These are phyloP conservation scores for Dicyrtomina minuta DNA, from an alignment of 2,888 invertebrate species.

Conservation along the genomic window DNA sequence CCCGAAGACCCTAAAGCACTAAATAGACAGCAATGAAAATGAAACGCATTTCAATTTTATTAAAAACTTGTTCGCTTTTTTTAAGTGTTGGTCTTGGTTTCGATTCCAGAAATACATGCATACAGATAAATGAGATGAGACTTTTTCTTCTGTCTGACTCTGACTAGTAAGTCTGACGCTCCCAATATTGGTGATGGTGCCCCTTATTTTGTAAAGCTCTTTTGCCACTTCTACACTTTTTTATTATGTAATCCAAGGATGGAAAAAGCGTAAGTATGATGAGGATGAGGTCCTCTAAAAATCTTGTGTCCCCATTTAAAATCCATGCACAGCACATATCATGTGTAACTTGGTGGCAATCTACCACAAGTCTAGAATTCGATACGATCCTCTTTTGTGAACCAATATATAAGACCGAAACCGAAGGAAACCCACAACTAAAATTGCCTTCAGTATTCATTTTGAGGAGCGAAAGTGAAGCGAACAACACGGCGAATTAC, in stretches of 20 bases:
- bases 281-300: not conserved
- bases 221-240: too few species aligned
- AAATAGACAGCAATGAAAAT: conserved; percentile 16
- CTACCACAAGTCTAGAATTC: too few species aligned
- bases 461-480: too few species aligned
- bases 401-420: too few species aligned
- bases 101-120: not conserved
- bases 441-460: not conserved
- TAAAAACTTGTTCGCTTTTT: conserved; percentile 26
- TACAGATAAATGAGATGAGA: conserved; percentile 15
- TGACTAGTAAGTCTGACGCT: too few species aligned
- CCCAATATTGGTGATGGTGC: too few species aligned
- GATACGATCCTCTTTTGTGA: conserved; percentile 6
- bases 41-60: conserved; percentile 38
- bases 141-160: too few species aligned
- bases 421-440: too few species aligned
- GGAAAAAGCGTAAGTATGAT: not conserved
- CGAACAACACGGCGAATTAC: not conserved
- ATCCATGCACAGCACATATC: not conserved
- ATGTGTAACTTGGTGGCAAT: conserved; percentile 2
- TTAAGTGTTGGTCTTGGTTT: not conserved
- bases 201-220: too few species aligned
- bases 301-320: not conserved
- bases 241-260: too few species aligned
- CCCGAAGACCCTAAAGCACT: conserved; percentile 3